phyloP scores from a whole-genome alignment of 2,113 vertebrate species.

The Dicentrarchus labrax region DNA sequence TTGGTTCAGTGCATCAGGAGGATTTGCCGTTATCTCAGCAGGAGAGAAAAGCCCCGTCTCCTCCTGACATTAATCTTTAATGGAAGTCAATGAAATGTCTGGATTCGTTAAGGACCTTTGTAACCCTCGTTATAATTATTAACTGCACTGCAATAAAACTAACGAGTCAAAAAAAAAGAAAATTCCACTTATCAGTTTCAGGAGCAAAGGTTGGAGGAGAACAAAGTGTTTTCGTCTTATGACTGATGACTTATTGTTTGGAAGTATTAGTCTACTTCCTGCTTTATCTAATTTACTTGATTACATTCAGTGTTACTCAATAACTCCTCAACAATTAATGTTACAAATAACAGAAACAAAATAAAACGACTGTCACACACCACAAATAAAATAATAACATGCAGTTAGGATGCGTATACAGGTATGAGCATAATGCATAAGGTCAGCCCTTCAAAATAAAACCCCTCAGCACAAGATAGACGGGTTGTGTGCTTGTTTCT shows the following conservation, averaged over 20 bases:
- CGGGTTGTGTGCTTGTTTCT: no score
- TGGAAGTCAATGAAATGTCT: constrained; percentile 37
- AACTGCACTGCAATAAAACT: neutral
- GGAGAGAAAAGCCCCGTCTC: neutral
- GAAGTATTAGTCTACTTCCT: neutral
- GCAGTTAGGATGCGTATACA: no score
- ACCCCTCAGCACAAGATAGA: no score
- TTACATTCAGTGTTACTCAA: no score
- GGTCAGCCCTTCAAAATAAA: no score
- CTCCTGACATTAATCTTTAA: constrained; percentile 46
- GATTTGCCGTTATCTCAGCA: neutral
- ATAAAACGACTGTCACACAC: no score
- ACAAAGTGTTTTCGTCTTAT: no score
- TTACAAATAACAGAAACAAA: no score
- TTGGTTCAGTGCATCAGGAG: constrained; percentile 4
- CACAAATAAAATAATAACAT: no score
- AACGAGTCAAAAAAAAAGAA: neutral
- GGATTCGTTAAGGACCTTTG: constrained; percentile 41
- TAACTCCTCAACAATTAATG: no score
- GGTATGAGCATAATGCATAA: no score
- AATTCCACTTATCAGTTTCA: neutral
- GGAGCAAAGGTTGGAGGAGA: neutral
- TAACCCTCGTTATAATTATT: constrained; percentile 23
- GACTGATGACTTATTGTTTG: neutral
- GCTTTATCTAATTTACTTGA: no score